phyloP scores from a whole-genome alignment of 2,113 vertebrate genomes.

The Pampusana beccarii region DNA sequence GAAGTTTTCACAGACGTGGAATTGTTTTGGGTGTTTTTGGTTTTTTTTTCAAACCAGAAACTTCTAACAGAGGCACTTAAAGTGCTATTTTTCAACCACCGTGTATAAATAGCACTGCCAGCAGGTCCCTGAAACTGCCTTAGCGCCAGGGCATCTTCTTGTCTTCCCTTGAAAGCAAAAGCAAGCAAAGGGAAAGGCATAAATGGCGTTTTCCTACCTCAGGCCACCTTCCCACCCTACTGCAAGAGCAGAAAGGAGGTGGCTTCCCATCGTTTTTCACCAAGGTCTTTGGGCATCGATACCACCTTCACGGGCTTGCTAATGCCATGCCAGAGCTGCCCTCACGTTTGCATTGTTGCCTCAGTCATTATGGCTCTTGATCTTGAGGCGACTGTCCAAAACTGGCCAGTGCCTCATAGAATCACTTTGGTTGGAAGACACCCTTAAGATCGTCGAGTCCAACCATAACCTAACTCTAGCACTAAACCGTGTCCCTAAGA shows the following conservation, averaged over 20 bases:
- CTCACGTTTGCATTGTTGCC: fast-evolving
- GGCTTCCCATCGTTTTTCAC: background rate
- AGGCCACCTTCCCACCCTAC: background rate
- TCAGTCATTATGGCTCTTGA: background rate
- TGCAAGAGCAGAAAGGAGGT: fast-evolving
- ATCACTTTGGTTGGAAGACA: no score
- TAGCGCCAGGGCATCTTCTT: background rate
- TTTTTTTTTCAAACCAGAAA: background rate
- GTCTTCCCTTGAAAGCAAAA: background rate
- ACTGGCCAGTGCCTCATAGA: background rate
- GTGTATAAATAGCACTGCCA: slow-evolving; percentile 45
- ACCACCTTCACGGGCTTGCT: background rate
- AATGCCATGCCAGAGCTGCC: fast-evolving
- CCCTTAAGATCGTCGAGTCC: no score
- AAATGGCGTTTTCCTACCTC: fast-evolving
- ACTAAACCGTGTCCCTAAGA: no score
- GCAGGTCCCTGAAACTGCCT: background rate
- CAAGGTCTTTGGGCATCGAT: background rate
- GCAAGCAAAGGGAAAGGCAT: background rate
- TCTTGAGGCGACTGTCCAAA: background rate
- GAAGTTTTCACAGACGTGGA: background rate
- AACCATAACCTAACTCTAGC: no score
- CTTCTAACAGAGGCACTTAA: background rate
- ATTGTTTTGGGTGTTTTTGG: background rate
- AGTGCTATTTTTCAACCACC: background rate